A percentile compares a stretch with the other conserved stretches of the same genome.
These are phyloP conservation scores for Verasper variegatus DNA, from an alignment of 2,113 vertebrate species.

Conservation along the genomic window DNA sequence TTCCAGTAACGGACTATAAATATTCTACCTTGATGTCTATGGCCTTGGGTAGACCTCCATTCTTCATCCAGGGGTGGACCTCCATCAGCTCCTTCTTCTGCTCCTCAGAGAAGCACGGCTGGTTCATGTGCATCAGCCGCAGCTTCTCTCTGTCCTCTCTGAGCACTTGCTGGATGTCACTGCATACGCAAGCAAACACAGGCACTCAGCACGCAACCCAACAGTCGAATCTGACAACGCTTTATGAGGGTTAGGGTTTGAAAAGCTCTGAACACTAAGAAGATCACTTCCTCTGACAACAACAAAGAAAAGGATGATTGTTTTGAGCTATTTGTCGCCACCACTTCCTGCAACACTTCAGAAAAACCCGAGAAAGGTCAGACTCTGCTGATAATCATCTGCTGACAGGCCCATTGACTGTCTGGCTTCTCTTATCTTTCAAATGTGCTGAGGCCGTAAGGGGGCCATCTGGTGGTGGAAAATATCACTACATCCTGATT, in stretches of 20 bases:
- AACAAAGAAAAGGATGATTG: no score
- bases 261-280: neutral
- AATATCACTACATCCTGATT: conserved; percentile 8
- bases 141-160: conserved; percentile 89
- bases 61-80: conserved; percentile 91
- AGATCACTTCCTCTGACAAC: neutral
- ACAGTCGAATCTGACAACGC: neutral
- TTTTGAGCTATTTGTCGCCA: no score
- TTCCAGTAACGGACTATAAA: neutral
- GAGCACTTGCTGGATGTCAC: conserved; percentile 83
- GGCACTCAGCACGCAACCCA: neutral
- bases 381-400: neutral
- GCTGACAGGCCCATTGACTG: no score
- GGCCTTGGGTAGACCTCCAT: conserved; percentile 85
- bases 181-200: conserved; percentile 45
- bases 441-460: neutral
- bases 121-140: conserved; percentile 86
- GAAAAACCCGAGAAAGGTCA: neutral
- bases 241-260: neutral
- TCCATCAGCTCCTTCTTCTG: conserved; percentile 90
- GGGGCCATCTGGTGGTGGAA: conserved; percentile 51
- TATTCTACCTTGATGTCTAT: conserved; percentile 84
- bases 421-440: neutral
- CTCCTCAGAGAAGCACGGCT: conserved; percentile 89
- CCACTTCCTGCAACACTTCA: no score